phyloP scores from a whole-genome alignment of 2,797 vertebrate genomes.

The Eleutherodactylus coqui region DNA sequence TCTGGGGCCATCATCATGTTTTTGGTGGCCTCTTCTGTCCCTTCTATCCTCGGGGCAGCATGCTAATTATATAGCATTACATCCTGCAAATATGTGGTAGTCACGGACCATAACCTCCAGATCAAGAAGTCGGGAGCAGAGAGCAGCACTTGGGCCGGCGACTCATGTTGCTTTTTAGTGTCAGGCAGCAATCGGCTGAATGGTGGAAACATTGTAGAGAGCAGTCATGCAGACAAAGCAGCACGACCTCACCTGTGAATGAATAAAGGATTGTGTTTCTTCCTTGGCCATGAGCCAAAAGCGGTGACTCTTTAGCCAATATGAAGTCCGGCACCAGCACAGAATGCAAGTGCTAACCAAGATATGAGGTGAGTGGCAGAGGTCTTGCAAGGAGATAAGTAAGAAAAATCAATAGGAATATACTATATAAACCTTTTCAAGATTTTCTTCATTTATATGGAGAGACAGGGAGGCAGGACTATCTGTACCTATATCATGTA shows the following conservation, averaged over 20 bases:
- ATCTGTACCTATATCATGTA: not conserved
- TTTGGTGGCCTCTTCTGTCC: not conserved
- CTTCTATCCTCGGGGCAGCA: not conserved
- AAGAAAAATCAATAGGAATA: no score
- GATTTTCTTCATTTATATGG: no score
- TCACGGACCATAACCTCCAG: not conserved
- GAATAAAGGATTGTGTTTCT: not conserved
- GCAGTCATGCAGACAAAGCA: not conserved
- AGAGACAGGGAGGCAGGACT: not conserved
- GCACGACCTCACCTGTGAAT: not conserved
- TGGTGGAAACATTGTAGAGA: constrained; percentile 38
- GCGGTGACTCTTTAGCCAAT: not conserved
- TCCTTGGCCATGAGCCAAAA: constrained; percentile 4
- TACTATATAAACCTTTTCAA: no score
- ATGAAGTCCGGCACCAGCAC: not conserved
- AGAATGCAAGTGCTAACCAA: not conserved
- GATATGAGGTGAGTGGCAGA: not conserved
- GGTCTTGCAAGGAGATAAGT: no score
- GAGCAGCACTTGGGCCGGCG: no score
- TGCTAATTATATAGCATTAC: not conserved
- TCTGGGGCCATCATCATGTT: not conserved
- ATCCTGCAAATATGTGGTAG: constrained; percentile 27
- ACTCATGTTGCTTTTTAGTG: not conserved
- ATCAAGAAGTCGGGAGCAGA: not conserved
- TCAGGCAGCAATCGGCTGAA: not conserved